Percentiles rank a stretch among this genome's conserved stretches.
Evolutionary conservation across 2,888 invertebrate species (phyloP).

Genomic region (Neoscelio sp.): DNA sequence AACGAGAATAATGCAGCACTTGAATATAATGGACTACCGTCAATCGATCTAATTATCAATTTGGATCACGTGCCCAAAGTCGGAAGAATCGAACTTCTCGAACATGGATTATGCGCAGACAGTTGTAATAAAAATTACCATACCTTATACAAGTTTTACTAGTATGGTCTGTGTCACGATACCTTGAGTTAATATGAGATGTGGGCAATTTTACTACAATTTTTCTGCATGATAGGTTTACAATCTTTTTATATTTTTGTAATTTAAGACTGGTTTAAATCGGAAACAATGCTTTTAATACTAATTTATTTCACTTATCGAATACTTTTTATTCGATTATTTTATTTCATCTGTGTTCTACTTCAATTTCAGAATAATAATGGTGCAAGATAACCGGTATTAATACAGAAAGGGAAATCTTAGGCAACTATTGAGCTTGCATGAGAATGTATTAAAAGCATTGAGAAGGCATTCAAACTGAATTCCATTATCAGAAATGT

Average conservation of each 20-base stretch:
- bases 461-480: slow-evolving; percentile 41
- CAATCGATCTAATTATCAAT: slow-evolving; percentile 33
- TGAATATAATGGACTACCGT: slow-evolving; percentile 22
- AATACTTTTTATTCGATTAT: background rate
- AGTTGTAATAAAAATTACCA: too few species aligned
- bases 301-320: too few species aligned
- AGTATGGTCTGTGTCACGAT: too few species aligned
- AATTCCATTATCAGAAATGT: slow-evolving; percentile 53
- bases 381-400: background rate
- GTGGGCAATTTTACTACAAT: too few species aligned
- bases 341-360: background rate
- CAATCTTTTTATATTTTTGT: too few species aligned
- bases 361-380: background rate
- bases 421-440: slow-evolving; percentile 1
- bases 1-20: slow-evolving; percentile 52
- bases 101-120: too few species aligned
- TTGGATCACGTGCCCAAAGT: slow-evolving; percentile 22
- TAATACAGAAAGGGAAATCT: slow-evolving; percentile 1
- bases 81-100: slow-evolving; percentile 5
- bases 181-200: too few species aligned
- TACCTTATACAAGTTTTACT: too few species aligned
- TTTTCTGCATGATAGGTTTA: too few species aligned
- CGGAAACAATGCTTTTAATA: too few species aligned
- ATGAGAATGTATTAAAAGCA: slow-evolving; percentile 2
- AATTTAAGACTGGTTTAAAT: too few species aligned